phyloP scores from a whole-genome alignment of 37 sponge, comb jelly and placozoan species.

The Halichondria panicea region DNA sequence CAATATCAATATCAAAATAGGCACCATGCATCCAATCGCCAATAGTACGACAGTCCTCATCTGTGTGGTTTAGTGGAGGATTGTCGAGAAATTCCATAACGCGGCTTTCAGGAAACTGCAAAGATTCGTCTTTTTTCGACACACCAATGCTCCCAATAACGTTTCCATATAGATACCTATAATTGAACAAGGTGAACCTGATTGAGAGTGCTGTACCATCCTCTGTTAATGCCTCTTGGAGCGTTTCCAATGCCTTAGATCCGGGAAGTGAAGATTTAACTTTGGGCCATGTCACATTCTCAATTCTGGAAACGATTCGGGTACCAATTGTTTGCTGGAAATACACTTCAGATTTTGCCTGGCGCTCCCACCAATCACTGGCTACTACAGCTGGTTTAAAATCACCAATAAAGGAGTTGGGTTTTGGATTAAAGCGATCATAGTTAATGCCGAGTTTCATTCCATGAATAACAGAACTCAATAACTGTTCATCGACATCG shows the following conservation, averaged over 20 bases:
- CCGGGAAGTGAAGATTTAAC: no score
- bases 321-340: background rate
- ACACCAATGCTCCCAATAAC: background rate
- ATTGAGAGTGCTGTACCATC: background rate
- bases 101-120: background rate
- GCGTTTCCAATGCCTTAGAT: no score
- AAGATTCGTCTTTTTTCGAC: background rate
- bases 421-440: no score
- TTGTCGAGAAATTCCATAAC: no score
- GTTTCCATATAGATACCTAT: background rate
- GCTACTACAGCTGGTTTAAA: background rate
- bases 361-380: background rate
- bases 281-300: background rate
- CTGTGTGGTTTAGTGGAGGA: no score
- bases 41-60: background rate
- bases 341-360: background rate
- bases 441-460: background rate
- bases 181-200: background rate
- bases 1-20: constrained; percentile 1
- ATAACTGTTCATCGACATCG: background rate
- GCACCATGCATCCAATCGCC: background rate
- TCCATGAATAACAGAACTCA: background rate
- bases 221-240: background rate
- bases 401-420: constrained; percentile 8
- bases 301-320: background rate